Evolutionary conservation across 2,797 vertebrate species (phyloP), one percentile per base, ranked within the genome.

Genomic region (Melanotaenia maccullochi): DNA sequence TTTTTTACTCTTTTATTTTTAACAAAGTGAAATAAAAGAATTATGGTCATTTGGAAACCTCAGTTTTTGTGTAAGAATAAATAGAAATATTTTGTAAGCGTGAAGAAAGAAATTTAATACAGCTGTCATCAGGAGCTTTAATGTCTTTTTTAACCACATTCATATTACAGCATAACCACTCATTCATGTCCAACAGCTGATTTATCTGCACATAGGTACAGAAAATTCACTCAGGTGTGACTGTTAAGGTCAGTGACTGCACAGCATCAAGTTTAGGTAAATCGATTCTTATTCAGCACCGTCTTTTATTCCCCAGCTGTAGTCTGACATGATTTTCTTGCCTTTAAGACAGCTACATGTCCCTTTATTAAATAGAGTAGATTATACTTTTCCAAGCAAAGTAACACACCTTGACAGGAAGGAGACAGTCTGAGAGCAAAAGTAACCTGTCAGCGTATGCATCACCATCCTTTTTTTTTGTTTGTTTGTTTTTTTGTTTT

Each of bases 401-500:
- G 78, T 69, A 69, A 65, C 67, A 71, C 76, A 69, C 68, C 52
- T 57, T 84, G 78, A 82, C 81, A 77, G 57, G 55, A 79, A 69
- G 61, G 80, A n/a, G 73, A 79, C 65, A 81, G 67, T 90, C 88
- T 88, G 84, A 88, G 90, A 92, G 90, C 89, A 90, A 90, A 89
- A 79, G 82, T 81, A 75, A 92, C 90, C 88, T 85, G 83, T 80
- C 67, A 67, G 74, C 79, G 87, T 78, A 84, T 70, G 49, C 84
- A 82, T 73, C 76, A 30, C 44, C 70, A 60, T 82, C 63, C 84
- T 60, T 79, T 83, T 78, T 80, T 68, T 90, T 75, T 44, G 1
- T 18, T 18, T 84, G 58, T 79, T 83, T 79, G 78, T 70, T 89
- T 75, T 1, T 3, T 28, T 28, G 3, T 30, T 5, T 4, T 30